Evolutionary conservation across 2,113 vertebrate genomes (phyloP).

Genomic region (Urocitellus parryii): DNA sequence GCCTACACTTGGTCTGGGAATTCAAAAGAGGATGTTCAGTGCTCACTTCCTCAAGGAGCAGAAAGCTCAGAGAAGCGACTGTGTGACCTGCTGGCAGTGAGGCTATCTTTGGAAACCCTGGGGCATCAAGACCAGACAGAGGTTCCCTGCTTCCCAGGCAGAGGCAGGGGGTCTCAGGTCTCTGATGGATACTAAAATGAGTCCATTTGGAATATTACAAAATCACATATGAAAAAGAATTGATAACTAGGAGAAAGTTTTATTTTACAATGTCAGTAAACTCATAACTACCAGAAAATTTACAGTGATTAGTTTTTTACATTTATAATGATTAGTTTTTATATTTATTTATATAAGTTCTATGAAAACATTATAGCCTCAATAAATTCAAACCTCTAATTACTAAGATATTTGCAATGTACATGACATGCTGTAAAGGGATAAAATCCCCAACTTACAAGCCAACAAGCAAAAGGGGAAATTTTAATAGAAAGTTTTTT

Average conservation of each 20-base stretch:
- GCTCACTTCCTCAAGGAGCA: not conserved
- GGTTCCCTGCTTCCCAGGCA: not conserved
- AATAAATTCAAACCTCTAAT: not conserved
- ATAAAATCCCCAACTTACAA: not conserved
- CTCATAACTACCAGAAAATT: slow-evolving; percentile 6
- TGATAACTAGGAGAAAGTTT: slow-evolving; percentile 39
- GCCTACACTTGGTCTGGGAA: not conserved
- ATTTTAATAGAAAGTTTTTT: not conserved
- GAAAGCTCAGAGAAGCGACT: not conserved
- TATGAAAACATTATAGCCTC: not conserved
- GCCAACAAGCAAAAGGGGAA: not conserved
- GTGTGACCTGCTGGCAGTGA: accelerated
- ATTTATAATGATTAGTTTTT: slow-evolving; percentile 32
- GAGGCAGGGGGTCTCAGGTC: not conserved
- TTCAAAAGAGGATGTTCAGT: not conserved
- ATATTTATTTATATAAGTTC: slow-evolving; percentile 12
- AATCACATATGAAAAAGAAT: not conserved
- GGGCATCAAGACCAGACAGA: not conserved
- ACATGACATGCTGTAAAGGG: not conserved
- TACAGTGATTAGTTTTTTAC: too few species aligned
- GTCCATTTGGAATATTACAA: not conserved
- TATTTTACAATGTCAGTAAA: not conserved
- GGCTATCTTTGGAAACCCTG: accelerated
- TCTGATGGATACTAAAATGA: not conserved
- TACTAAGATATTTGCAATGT: not conserved